These are phyloP conservation scores for Ctenicera cuprea DNA, from an alignment of 2,888 invertebrate genomes.

Conservation along the genomic window DNA sequence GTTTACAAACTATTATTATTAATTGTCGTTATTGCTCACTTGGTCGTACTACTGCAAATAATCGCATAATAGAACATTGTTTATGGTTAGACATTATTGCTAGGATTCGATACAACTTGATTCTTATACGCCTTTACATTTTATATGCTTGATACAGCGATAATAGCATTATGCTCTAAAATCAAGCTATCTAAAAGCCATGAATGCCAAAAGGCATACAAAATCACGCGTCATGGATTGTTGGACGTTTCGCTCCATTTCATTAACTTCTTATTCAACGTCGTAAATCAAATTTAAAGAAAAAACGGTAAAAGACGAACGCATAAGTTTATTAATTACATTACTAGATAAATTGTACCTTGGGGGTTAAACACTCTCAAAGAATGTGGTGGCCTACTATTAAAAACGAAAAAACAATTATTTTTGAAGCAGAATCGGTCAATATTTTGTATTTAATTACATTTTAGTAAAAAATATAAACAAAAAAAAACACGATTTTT, in stretches of 20 bases:
- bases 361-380: too few species aligned
- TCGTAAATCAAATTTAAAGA: slow-evolving; percentile 18
- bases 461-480: too few species aligned
- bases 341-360: too few species aligned
- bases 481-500: too few species aligned
- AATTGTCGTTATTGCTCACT: slow-evolving; percentile 31
- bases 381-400: too few species aligned
- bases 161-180: slow-evolving; percentile 30
- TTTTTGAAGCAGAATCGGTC: too few species aligned
- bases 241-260: slow-evolving; percentile 37
- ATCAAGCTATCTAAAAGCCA: slow-evolving; percentile 18
- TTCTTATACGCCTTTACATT: slow-evolving; percentile 26
- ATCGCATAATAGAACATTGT: slow-evolving; percentile 28
- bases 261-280: slow-evolving; percentile 25
- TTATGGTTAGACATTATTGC: slow-evolving; percentile 25
- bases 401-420: too few species aligned
- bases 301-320: slow-evolving; percentile 3
- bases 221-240: slow-evolving; percentile 30
- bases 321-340: not conserved
- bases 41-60: slow-evolving; percentile 17
- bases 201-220: slow-evolving; percentile 21
- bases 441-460: too few species aligned
- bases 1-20: slow-evolving; percentile 19
- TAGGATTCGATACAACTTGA: slow-evolving; percentile 26
- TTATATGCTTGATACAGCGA: slow-evolving; percentile 20